Base-by-base conservation (phyloP, 2,113 vertebrate species). In the Phasianus colchicus region DNA sequence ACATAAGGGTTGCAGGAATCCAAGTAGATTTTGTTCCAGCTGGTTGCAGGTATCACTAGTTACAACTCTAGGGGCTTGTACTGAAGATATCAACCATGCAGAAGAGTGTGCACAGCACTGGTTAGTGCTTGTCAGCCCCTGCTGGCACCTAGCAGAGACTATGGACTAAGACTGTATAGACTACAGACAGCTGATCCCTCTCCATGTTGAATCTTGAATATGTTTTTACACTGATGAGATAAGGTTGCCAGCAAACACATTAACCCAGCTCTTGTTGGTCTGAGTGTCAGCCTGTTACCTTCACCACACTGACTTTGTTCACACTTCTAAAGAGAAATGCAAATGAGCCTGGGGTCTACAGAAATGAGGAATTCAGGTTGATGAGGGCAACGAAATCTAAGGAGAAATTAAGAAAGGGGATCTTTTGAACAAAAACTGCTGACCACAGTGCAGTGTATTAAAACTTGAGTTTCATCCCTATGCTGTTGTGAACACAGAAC, bases 331-430 rank as follows among this genome's bases (percentile, higher is more conserved):
- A 74, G 34, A 86, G 38, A 77, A 93, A 77, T 10, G 8, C 13
- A 38, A 83, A 47, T 34, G 50, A 73, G 19, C 74, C 32, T 73
- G 64, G 13, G 60, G 75, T 55, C 71, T 83, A 85, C 19, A 12
- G 25, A 89, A 79, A 29, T 1, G 17, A 92, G 32, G 8, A 38
- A 83, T 86, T 91, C 38, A 52, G 40, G 48, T 66, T 73, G 86
- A 69, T 45, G 48, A 95, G 34, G 57, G 69, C 21, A 95, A 82
- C 48, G 34, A 83, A 76, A 84, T 32, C 24, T 67, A 87, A 92
- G 24, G 25, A 38, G 36, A 38, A 2, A 61, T 47, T 50, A 87
- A 45, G 6, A 64, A 38, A 64, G 8, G 15, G 10, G 9, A 63
- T 42, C 25, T 82, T 93, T 40, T 88, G 11, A 77, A 81, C 19